Base-by-base conservation (phyloP, 2,888 invertebrate species). In the Apantesis nais region DNA sequence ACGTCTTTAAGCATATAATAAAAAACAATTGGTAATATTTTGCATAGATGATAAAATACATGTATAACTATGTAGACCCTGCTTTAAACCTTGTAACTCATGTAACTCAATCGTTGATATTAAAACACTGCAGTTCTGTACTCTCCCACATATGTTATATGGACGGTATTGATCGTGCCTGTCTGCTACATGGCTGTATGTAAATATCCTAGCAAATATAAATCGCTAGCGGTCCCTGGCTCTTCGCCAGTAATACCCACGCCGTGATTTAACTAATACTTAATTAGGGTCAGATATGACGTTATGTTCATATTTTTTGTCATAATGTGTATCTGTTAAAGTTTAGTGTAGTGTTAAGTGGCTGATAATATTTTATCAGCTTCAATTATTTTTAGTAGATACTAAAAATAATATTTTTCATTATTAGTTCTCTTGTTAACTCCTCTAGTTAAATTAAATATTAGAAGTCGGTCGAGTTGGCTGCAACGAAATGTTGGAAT, bases 171-270 rank as follows among this genome's bases (percentile, higher is more conserved):
- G 83, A 82, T 82, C 79, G 79, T 9, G 68, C 60, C 73, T 82
- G 79, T 86, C n/a, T 73, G 71, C 70, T 83, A 78, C 86, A 67
- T 44, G 31, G 60, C 44, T 11, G 67, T 61, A 86, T 89, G 87
- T 84, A 86, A 87, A 88, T 88, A 86, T 83, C 84, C 79, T 78
- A 71, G 80, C 75, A 79, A 80, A 85, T 86, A 92, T 92, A 90
- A 91, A 92, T 92, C 90, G 88, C 76, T 77, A 81, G 88, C 80
- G 89, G 89, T 81, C 84, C 70, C 87, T 92, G 93, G 93, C 90
- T 63, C 58, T 41, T 66, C 34, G 90, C 93, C 93, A 92, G 76
- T 75, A 74, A 68, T 62, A 69, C 77, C 73, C 73, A 77, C 69
- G 74, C 74, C 84, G 84, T 88, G 88, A 89, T 88, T 84, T 86